Percentiles rank a stretch among this genome's conserved stretches.
Evolutionary conservation across 2,888 invertebrate genomes (phyloP).

Genomic region (Automeris io): DNA sequence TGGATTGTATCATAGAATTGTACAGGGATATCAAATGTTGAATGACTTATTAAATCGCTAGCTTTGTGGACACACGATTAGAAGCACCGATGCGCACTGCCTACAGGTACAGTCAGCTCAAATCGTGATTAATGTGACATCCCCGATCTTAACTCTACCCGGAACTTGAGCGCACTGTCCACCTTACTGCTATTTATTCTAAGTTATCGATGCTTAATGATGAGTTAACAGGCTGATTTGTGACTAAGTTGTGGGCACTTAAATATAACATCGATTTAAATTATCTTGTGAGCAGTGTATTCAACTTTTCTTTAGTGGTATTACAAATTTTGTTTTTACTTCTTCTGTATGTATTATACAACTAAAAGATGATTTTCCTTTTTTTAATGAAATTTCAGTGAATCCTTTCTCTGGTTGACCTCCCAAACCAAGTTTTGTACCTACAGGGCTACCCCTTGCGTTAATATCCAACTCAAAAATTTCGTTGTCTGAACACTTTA

Average conservation of each 20-base stretch:
- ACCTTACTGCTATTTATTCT: conserved; percentile 35
- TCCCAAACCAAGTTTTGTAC: too few relatives aligned
- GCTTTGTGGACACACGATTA: conserved; percentile 25
- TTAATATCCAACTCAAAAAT: too few relatives aligned
- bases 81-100: conserved; percentile 38
- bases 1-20: too few relatives aligned
- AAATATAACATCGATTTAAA: not conserved
- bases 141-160: conserved; percentile 37
- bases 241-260: not conserved
- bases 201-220: conserved; percentile 29
- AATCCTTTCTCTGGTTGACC: too few relatives aligned
- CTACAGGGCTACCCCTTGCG: too few relatives aligned
- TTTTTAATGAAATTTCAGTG: too few relatives aligned
- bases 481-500: too few relatives aligned
- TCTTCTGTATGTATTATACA: too few relatives aligned
- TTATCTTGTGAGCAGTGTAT: not conserved
- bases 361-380: too few relatives aligned
- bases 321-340: too few relatives aligned
- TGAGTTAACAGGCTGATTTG: conserved; percentile 7
- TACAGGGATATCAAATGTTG: too few relatives aligned
- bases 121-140: conserved; percentile 57
- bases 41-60: conserved; percentile 10
- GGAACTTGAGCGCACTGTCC: conserved; percentile 23
- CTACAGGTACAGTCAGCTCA: conserved; percentile 35
- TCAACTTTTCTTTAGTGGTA: too few relatives aligned